Evolutionary conservation across 2,888 invertebrate species (phyloP).

Genomic region (Meandrusa payeni): DNA sequence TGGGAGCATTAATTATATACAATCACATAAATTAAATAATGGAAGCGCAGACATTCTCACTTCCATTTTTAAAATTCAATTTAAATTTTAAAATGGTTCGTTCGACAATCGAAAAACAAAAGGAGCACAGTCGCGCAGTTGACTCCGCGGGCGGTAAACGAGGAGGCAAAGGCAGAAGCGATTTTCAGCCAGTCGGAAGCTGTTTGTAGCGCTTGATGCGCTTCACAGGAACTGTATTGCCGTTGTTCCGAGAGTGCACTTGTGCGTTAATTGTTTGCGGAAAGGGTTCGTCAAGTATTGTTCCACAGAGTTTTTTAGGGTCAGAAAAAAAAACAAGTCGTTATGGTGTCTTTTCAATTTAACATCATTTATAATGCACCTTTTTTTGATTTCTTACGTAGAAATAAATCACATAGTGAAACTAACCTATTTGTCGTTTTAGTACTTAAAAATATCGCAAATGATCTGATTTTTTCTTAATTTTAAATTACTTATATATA

Average conservation of each 20-base stretch:
- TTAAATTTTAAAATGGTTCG: slow-evolving; percentile 26
- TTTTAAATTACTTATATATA: too few species aligned
- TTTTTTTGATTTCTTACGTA: too few species aligned
- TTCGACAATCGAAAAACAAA: slow-evolving; percentile 55
- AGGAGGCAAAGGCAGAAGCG: slow-evolving; percentile 63
- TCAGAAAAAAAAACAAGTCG: slow-evolving; percentile 47
- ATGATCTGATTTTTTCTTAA: too few species aligned
- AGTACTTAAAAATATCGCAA: too few species aligned
- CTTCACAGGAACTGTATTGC: slow-evolving; percentile 58
- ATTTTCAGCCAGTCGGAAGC: slow-evolving; percentile 68
- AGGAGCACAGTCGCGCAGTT: slow-evolving; percentile 57
- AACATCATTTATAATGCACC: too few species aligned
- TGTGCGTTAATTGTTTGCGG: slow-evolving; percentile 77
- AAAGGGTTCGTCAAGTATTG: slow-evolving; percentile 76
- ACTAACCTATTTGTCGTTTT: too few species aligned
- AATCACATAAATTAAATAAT: not conserved
- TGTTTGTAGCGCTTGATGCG: slow-evolving; percentile 42
- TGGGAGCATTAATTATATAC: too few species aligned
- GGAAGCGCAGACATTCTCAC: not conserved
- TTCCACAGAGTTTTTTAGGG: slow-evolving; percentile 58
- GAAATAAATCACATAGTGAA: too few species aligned
- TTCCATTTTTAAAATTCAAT: slow-evolving; percentile 17
- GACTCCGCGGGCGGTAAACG: slow-evolving; percentile 48
- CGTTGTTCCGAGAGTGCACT: slow-evolving; percentile 71
- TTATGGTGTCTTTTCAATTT: too few species aligned